A percentile compares a stretch with the other conserved stretches of the same genome.
Evolutionary conservation across 1,140 invertebrate species (phyloP).

Genomic region (Kradibia gibbosae): DNA sequence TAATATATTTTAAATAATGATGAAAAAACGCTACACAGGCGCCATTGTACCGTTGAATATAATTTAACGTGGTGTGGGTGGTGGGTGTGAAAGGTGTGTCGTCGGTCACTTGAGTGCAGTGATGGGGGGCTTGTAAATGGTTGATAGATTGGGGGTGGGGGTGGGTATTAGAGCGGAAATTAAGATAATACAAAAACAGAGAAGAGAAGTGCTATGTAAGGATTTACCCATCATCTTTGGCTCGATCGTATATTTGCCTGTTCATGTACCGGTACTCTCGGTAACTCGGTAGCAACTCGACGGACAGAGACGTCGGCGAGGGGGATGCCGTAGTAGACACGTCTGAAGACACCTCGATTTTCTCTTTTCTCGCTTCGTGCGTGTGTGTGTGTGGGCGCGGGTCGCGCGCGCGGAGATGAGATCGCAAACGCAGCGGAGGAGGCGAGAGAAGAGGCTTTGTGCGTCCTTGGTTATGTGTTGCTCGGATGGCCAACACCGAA

Average conservation of each 20-base stretch:
- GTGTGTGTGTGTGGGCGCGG: constrained; percentile 13
- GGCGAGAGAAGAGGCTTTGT: constrained; percentile 34
- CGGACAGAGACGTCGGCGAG: constrained; percentile 40
- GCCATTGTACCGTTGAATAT: too few relatives aligned
- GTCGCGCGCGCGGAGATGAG: constrained; percentile 14
- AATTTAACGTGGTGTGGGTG: too few relatives aligned
- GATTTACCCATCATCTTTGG: constrained; percentile 52
- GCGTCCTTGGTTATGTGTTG: constrained; percentile 26
- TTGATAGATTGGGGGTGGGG: too few relatives aligned
- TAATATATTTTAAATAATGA: too few relatives aligned
- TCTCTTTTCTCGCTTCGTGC: constrained; percentile 34
- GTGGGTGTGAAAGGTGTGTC: too few relatives aligned
- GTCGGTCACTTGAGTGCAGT: too few relatives aligned
- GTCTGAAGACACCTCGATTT: constrained; percentile 3
- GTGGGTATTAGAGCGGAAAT: constrained; percentile 17
- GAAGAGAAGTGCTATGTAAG: constrained; percentile 35
- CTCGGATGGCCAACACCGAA: constrained; percentile 50
- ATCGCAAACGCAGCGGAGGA: constrained; percentile 13
- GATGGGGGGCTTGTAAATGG: too few relatives aligned
- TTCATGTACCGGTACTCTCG: constrained; percentile 50
- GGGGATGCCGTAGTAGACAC: constrained; percentile 35
- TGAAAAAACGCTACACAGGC: too few relatives aligned
- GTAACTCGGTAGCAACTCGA: constrained; percentile 35
- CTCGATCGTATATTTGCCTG: constrained; percentile 53
- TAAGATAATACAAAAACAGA: constrained; percentile 36